These are phyloP conservation scores for Nowickia ferox DNA, from an alignment of 2,888 invertebrate species.

Conservation along the genomic window DNA sequence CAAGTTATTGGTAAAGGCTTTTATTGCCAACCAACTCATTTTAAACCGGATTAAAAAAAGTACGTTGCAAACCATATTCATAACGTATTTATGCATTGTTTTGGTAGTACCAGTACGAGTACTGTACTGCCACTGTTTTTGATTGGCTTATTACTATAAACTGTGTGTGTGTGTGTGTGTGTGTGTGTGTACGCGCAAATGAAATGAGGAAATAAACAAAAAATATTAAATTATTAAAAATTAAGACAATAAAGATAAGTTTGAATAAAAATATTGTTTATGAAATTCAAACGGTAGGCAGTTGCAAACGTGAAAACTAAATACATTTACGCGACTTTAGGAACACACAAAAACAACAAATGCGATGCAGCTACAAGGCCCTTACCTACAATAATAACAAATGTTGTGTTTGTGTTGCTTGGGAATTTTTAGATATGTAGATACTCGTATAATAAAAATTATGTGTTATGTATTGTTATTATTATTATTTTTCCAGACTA, in stretches of 20 bases:
- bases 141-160: constrained; percentile 14
- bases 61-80: background rate
- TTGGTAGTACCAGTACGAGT: background rate
- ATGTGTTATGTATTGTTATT: too few species aligned
- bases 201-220: constrained; percentile 54
- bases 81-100: background rate
- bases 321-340: constrained; percentile 37
- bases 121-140: background rate
- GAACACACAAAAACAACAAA: constrained; percentile 41
- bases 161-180: background rate
- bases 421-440: too few species aligned
- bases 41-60: constrained; percentile 44
- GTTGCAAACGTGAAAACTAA: constrained; percentile 18
- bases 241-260: background rate
- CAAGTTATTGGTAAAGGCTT: constrained; percentile 25
- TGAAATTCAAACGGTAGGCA: constrained; percentile 41
- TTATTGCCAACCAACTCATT: constrained; percentile 22
- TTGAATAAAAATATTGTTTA: constrained; percentile 27
- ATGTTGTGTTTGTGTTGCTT: background rate
- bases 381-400: constrained; percentile 4
- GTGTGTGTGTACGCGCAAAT: constrained; percentile 44
- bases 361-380: constrained; percentile 2
- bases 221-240: constrained; percentile 20
- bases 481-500: too few species aligned
- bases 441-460: too few species aligned